Conservation (phyloP, 2,113 vertebrate genomes). For the Arenaria interpres region DNA sequence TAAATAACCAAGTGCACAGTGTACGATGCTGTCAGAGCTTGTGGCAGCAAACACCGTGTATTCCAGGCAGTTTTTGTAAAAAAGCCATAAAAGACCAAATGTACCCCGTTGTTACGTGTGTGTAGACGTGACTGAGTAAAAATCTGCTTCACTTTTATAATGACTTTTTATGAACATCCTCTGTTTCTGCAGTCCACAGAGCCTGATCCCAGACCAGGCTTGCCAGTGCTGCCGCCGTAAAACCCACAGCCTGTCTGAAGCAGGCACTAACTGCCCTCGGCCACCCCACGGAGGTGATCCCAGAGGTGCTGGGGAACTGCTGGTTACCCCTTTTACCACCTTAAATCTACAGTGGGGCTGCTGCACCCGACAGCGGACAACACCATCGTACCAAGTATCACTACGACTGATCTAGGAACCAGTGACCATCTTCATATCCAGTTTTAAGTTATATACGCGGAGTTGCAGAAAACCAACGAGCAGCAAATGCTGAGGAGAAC, state of each 20-base stretch:
- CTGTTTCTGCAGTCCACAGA: not conserved
- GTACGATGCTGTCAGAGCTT: not conserved
- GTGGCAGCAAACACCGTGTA: not conserved
- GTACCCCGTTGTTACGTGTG: not conserved
- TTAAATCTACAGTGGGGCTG: not conserved
- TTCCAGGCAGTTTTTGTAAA: not conserved
- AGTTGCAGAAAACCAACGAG: not conserved
- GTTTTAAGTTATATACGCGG: too few species aligned
- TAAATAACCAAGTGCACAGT: not conserved
- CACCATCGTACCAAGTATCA: accelerated
- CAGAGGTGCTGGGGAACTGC: accelerated
- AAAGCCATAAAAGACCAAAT: not conserved
- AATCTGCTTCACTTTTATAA: not conserved
- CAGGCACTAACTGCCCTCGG: accelerated
- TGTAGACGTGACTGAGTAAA: not conserved
- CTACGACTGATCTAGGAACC: accelerated
- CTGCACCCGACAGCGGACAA: accelerated
- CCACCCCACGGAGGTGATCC: not conserved
- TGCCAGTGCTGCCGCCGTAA: not conserved
- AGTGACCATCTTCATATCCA: not conserved
- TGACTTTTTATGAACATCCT: not conserved
- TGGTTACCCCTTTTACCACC: not conserved
- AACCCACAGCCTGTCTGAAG: accelerated
- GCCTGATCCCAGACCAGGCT: not conserved
- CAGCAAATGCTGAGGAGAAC: not conserved